A percentile compares a stretch with the other conserved stretches of the same genome.
These are phyloP conservation scores for Megaceryle maxima DNA, from an alignment of 2,113 vertebrate genomes.

Conservation along the genomic window DNA sequence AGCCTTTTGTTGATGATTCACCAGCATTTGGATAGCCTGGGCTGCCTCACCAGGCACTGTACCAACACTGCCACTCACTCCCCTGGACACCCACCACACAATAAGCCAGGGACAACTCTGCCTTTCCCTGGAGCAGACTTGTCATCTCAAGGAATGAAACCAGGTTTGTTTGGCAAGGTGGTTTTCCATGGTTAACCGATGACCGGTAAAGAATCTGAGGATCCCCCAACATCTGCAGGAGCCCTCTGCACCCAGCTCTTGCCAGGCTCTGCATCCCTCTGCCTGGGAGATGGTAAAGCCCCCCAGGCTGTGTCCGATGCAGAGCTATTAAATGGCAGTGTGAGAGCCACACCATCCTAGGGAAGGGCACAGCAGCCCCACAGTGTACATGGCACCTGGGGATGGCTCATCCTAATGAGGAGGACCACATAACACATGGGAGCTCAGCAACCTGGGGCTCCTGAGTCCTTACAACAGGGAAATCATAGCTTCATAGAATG, in stretches of 20 bases:
- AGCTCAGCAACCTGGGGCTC: background rate
- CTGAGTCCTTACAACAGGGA: background rate
- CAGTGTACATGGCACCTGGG: background rate
- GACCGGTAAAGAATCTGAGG: background rate
- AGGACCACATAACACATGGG: background rate
- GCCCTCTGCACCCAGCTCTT: background rate
- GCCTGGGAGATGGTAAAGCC: background rate
- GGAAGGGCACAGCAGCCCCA: background rate
- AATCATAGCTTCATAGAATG: background rate
- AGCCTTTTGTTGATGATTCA: background rate
- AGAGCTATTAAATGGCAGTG: background rate
- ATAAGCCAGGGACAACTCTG: background rate
- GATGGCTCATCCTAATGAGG: background rate
- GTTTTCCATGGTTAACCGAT: background rate
- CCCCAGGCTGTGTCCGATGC: background rate
- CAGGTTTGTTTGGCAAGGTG: background rate
- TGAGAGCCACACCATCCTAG: accelerated
- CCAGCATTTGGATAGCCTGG: background rate
- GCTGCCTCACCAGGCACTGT: accelerated
- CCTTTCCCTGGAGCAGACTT: background rate
- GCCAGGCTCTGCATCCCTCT: background rate
- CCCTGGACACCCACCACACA: accelerated
- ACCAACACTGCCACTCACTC: background rate
- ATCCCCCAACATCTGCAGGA: background rate
- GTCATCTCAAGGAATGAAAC: background rate